Conservation (phyloP, 2,113 vertebrate genomes). For the Gambusia holbrooki region DNA sequence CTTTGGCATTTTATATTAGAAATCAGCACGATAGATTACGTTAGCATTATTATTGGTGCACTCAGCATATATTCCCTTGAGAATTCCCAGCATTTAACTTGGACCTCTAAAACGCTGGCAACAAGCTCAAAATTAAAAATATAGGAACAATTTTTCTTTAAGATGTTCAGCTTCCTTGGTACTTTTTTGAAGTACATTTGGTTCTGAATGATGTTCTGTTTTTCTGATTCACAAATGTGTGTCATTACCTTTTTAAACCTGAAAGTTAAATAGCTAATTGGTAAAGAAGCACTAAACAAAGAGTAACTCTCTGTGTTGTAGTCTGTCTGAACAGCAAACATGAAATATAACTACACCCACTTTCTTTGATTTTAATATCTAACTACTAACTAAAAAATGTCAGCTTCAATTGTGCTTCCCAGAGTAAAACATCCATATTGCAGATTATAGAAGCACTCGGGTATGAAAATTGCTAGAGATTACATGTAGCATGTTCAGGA, state of each 20-base stretch:
- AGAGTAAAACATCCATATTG: neutral
- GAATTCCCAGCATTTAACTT: neutral
- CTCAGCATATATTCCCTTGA: neutral
- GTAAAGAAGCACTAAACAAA: no score
- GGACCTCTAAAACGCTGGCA: no score
- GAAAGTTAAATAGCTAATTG: neutral
- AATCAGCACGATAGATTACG: neutral
- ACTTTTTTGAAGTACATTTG: no score
- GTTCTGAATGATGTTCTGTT: neutral
- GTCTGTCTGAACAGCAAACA: neutral
- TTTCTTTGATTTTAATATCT: neutral
- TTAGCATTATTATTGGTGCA: neutral
- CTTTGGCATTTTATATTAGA: neutral
- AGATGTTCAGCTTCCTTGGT: no score
- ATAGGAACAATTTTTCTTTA: no score
- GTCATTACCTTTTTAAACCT: neutral
- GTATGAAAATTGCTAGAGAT: neutral
- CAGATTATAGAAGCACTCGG: neutral
- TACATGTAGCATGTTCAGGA: neutral
- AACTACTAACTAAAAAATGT: neutral
- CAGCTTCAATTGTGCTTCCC: neutral
- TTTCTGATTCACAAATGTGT: neutral
- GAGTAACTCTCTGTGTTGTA: neutral
- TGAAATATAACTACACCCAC: neutral
- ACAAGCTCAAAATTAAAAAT: no score